Evolutionary conservation across 1,140 invertebrate genomes (phyloP), one percentile per base, ranked within the genome.

Genomic region (Thaumatotibia leucotreta): DNA sequence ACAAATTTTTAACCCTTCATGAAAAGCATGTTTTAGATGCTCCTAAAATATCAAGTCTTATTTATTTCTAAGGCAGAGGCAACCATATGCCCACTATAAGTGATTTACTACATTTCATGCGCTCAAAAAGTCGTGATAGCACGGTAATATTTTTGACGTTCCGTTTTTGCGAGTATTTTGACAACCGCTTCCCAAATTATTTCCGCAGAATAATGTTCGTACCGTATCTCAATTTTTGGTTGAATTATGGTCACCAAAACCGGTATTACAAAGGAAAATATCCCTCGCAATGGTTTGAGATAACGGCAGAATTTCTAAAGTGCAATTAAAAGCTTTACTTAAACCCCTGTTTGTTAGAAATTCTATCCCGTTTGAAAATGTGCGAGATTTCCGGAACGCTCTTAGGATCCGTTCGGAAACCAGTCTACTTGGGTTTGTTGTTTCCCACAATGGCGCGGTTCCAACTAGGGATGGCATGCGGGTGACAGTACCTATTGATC

Each of bases 261-360:
- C 39, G 6, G 39, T 20, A 9, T 39, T 14, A 33, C 35, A 10
- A 54, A 54, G 22, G 9, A 54, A 54, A 54, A 39, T 39, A 39
- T 39, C 35, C 35, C 35, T 6, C 35, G n/a, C 35, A 39, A 54
- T 8, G 24, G 23, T 58, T 58, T 8, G 52, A 58, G 24, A 58
- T 29, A 58, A 27, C 52, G 24, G 29, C 52, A 24, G 52, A 29
- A 31, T 14, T 58, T 58, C 52, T 27, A 27, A 58, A 58, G 52
- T 58, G 23, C 52, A 58, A 58, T 58, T 58, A 58, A 58, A 58
- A 58, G 52, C 52, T 58, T 58, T 27, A 11, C 23, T 52, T 58
- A 58, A 54, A 31, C 52, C 24, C n/a, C 29, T 58, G 52, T 58
- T 58, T 58, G 52, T 58, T 58, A 14, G 52, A 27, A 58, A 58